Conservation (phyloP, 2,797 vertebrate species). For the Dipus sagitta region DNA sequence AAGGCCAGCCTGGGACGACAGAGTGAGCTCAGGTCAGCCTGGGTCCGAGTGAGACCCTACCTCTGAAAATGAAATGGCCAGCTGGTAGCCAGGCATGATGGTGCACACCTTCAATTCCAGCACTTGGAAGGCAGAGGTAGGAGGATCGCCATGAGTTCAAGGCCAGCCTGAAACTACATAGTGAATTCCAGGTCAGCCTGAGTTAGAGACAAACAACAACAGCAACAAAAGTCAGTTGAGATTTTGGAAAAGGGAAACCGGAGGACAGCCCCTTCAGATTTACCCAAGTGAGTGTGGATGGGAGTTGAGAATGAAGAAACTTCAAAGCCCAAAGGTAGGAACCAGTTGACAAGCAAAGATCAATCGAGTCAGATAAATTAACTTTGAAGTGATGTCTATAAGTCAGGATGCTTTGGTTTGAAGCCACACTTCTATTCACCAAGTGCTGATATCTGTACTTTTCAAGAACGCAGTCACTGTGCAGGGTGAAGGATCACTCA, state of each 20-base stretch:
- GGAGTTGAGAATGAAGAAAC: not conserved
- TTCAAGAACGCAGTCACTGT: conserved; percentile 40
- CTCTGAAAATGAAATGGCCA: no score
- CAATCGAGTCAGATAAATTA: conserved; percentile 25
- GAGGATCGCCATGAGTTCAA: not conserved
- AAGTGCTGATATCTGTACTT: conserved; percentile 61
- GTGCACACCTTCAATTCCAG: no score
- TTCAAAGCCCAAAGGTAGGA: not conserved
- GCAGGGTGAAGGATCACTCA: not conserved
- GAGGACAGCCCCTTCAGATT: not conserved
- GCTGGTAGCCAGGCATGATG: no score
- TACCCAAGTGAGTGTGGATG: not conserved
- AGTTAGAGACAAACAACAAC: no score
- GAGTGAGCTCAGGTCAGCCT: not conserved
- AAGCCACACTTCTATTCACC: conserved; percentile 36
- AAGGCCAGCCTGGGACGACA: not conserved
- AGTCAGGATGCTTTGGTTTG: conserved; percentile 18
- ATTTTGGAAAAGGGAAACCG: not conserved
- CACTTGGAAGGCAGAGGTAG: no score
- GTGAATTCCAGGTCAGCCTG: no score
- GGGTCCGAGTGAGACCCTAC: not conserved
- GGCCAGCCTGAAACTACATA: no score
- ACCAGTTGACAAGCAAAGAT: conserved; percentile 14
- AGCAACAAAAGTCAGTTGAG: no score
- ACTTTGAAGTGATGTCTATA: conserved; percentile 37